Conservation (phyloP, 1,140 invertebrate species). For the Agrypnia vestita region DNA sequence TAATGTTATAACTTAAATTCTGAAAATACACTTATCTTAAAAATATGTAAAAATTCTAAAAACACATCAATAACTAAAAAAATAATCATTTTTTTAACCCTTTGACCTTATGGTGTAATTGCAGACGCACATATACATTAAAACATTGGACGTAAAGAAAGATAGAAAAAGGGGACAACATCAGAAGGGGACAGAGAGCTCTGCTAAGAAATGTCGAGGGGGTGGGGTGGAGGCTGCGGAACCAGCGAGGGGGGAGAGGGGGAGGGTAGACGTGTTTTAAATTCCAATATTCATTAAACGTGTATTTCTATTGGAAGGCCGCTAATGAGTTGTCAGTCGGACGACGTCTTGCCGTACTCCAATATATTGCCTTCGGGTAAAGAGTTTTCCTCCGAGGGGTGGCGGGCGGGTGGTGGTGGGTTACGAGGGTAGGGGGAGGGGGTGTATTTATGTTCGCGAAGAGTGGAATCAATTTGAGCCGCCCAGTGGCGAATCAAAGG, state of each 20-base stretch:
- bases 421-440: neutral
- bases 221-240: constrained; percentile 31
- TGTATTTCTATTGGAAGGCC: constrained; percentile 62
- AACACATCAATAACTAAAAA: neutral
- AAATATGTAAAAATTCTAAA: too few relatives aligned
- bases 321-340: constrained; percentile 62
- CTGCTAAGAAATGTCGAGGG: constrained; percentile 59
- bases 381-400: constrained; percentile 53
- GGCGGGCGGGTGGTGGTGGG: constrained; percentile 17
- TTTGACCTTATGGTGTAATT: constrained; percentile 52
- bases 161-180: constrained; percentile 62
- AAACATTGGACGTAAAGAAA: constrained; percentile 62
- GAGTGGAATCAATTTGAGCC: constrained; percentile 43
- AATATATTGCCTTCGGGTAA: constrained; percentile 54
- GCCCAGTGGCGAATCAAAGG: constrained; percentile 43
- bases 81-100: constrained; percentile 33
- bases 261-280: constrained; percentile 61
- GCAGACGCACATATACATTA: constrained; percentile 58
- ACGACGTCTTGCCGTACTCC: constrained; percentile 54
- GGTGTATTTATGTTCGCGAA: constrained; percentile 37
- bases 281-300: constrained; percentile 63
- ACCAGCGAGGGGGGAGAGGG: constrained; percentile 38
- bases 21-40: too few relatives aligned
- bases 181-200: constrained; percentile 61
- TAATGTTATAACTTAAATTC: too few relatives aligned